Conservation (phyloP, 2,888 invertebrate genomes). For the Zygogramma bicolorata region DNA sequence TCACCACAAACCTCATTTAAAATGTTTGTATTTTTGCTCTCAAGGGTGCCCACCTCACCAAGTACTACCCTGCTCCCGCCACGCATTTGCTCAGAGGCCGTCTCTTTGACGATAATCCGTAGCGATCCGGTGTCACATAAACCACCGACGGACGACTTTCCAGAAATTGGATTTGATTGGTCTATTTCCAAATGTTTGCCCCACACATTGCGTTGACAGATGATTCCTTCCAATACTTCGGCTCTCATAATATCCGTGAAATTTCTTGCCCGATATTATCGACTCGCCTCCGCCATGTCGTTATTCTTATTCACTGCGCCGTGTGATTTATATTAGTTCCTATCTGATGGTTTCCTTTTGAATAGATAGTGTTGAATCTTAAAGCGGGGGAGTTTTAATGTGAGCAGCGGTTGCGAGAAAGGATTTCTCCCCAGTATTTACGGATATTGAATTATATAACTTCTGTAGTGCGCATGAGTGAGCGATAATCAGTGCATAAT, state of each 20-base stretch:
- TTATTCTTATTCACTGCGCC: conserved; percentile 31
- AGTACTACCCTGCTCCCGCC: neutral
- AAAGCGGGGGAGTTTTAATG: neutral
- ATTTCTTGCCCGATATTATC: conserved; percentile 28
- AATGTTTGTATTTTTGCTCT: no score
- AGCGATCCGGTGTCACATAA: conserved; percentile 56
- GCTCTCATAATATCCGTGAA: conserved; percentile 26
- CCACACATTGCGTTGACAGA: conserved; percentile 37
- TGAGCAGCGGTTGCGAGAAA: neutral
- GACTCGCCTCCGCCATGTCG: conserved; percentile 26
- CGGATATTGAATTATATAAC: no score
- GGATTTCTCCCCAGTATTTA: no score
- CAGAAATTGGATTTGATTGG: conserved; percentile 35
- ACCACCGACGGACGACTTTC: conserved; percentile 45
- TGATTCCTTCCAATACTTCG: conserved; percentile 38
- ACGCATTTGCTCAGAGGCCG: conserved; percentile 34
- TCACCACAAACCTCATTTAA: no score
- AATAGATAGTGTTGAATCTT: conserved; percentile 6
- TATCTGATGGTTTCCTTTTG: conserved; percentile 6
- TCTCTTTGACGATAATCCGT: conserved; percentile 53
- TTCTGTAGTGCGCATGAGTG: no score
- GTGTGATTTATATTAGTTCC: conserved; percentile 29
- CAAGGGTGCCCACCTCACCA: neutral
- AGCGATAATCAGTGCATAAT: no score
- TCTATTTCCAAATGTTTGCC: conserved; percentile 29